A percentile compares a stretch with the other conserved stretches of the same genome.
phyloP scores from a whole-genome alignment of 2,113 vertebrate genomes.

The Cyanoderma ruficeps region DNA sequence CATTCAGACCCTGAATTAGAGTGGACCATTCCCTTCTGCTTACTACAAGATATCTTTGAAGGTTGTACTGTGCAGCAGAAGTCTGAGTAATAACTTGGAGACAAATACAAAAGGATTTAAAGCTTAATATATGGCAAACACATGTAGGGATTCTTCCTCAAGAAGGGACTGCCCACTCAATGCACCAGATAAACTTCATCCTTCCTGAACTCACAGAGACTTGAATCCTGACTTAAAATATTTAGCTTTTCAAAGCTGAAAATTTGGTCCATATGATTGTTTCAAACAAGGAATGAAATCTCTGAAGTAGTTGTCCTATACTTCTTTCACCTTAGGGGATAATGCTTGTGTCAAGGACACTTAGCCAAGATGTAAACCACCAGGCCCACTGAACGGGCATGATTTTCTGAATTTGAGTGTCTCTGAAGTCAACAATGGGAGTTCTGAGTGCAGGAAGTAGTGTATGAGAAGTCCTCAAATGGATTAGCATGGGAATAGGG shows the following conservation, averaged over 20 bases:
- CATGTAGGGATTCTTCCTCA: neutral
- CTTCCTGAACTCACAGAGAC: neutral
- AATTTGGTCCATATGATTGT: neutral
- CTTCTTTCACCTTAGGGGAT: neutral
- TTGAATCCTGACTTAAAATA: neutral
- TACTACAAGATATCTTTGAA: neutral
- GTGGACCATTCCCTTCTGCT: neutral
- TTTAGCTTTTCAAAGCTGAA: neutral
- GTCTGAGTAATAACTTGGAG: neutral
- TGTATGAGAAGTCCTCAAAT: neutral
- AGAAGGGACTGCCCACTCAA: neutral
- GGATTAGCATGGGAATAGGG: neutral
- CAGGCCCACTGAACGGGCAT: fast-evolving
- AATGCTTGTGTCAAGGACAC: neutral
- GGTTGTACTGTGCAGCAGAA: neutral
- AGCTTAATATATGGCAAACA: neutral
- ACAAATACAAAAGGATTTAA: neutral
- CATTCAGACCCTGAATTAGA: neutral
- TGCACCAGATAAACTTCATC: neutral
- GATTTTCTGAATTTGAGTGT: neutral
- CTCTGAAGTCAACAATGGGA: neutral
- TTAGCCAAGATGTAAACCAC: neutral
- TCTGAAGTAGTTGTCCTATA: neutral
- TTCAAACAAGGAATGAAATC: neutral
- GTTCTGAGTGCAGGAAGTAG: neutral